Evolutionary conservation across 2,113 vertebrate species (phyloP).

Genomic region (Nerophis lumbriciformis): DNA sequence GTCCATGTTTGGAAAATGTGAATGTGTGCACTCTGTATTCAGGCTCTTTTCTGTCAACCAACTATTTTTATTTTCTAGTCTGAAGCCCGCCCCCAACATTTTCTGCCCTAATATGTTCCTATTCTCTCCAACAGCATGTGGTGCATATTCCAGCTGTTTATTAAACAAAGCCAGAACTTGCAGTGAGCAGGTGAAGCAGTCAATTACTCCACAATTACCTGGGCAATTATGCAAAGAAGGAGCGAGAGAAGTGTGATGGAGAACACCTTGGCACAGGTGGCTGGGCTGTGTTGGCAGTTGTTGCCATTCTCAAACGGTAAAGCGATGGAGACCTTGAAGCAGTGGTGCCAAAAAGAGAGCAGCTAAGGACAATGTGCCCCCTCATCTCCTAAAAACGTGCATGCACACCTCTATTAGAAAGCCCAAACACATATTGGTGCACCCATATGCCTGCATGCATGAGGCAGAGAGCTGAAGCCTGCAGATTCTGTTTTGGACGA

Average conservation of each 20-base stretch:
- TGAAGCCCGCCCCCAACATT: constrained; percentile 7
- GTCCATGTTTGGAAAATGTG: constrained; percentile 35
- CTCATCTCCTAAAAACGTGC: constrained; percentile 57
- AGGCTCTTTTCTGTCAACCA: constrained; percentile 17
- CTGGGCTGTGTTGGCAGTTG: constrained; percentile 46
- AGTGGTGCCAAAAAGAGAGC: constrained; percentile 54
- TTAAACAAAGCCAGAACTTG: constrained; percentile 68
- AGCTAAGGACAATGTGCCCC: constrained; percentile 50
- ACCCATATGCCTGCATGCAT: constrained; percentile 15
- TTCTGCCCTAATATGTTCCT: constrained; percentile 46
- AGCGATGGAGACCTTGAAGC: constrained; percentile 62
- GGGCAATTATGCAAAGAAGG: constrained; percentile 62
- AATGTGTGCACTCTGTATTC: constrained; percentile 3
- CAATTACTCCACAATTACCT: constrained; percentile 78
- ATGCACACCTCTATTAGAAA: constrained; percentile 37
- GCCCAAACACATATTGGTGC: constrained; percentile 27
- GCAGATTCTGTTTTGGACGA: constrained; percentile 45
- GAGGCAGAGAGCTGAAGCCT: constrained; percentile 18
- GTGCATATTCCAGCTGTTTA: constrained; percentile 71
- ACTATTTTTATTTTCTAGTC: constrained; percentile 3
- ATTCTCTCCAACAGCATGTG: constrained; percentile 57
- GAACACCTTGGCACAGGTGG: constrained; percentile 61
- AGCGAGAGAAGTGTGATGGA: constrained; percentile 51
- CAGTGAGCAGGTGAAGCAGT: constrained; percentile 68
- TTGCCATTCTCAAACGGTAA: constrained; percentile 40